A percentile compares a stretch with the other conserved stretches of the same genome.
These are phyloP conservation scores for Acanthosepion esculentum DNA, from an alignment of 2,888 invertebrate species.

Conservation along the genomic window DNA sequence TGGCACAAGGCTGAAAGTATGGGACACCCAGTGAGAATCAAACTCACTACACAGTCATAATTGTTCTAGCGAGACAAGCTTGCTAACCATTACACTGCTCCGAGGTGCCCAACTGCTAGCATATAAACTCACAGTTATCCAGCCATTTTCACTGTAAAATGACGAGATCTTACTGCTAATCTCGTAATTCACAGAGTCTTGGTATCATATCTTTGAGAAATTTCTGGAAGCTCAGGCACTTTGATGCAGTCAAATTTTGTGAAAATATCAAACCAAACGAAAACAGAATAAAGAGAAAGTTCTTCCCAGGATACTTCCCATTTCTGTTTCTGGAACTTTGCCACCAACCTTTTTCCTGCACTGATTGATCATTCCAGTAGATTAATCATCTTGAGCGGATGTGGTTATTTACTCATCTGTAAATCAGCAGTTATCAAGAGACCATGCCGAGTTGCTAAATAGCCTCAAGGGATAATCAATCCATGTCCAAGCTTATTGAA, in stretches of 20 bases:
- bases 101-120: too few species aligned
- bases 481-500: not conserved
- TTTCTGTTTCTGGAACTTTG: not conserved
- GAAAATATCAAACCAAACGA: not conserved
- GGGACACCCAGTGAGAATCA: too few species aligned
- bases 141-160: too few species aligned
- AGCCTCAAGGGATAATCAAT: not conserved
- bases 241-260: not conserved
- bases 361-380: not conserved
- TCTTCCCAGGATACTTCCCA: not conserved
- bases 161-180: too few species aligned
- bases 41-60: too few species aligned
- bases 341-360: not conserved
- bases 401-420: not conserved
- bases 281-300: not conserved
- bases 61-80: too few species aligned
- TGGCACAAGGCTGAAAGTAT: too few species aligned
- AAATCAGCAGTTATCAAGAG: not conserved
- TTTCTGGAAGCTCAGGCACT: not conserved
- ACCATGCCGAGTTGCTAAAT: not conserved
- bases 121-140: too few species aligned
- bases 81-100: too few species aligned
- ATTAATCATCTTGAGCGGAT: not conserved
- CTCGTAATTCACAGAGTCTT: too few species aligned
- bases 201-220: not conserved